These are phyloP conservation scores for Trematocara caparti DNA, from an alignment of 2,797 vertebrate genomes.

Conservation along the genomic window DNA sequence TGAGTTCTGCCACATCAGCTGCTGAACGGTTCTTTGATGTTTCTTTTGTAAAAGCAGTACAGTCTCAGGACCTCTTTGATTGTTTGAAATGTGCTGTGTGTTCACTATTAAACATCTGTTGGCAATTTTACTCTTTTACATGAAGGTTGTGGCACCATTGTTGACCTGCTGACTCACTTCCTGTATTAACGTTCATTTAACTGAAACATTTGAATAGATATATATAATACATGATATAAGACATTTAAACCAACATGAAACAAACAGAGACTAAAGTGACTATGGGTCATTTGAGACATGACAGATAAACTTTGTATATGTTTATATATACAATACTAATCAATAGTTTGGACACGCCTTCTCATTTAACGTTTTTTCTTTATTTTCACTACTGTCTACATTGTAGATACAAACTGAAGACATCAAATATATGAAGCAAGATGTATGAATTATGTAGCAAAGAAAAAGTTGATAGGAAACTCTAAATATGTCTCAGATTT, in stretches of 20 bases:
- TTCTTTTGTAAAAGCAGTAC: slow-evolving; percentile 60
- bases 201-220: neutral
- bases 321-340: neutral
- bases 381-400: neutral
- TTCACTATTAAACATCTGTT: slow-evolving; percentile 66
- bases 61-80: slow-evolving; percentile 69
- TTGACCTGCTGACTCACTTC: slow-evolving; percentile 39
- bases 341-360: neutral
- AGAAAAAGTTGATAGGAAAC: neutral
- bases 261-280: neutral
- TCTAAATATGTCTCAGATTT: neutral
- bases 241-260: neutral
- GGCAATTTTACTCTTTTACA: slow-evolving; percentile 47
- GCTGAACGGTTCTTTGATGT: slow-evolving; percentile 66
- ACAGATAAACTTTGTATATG: neutral
- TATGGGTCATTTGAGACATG: neutral
- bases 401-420: neutral
- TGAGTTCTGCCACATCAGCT: slow-evolving; percentile 72
- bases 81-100: slow-evolving; percentile 64
- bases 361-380: neutral
- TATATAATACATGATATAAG: neutral
- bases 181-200: neutral
- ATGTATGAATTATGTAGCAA: neutral
- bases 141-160: slow-evolving; percentile 13
- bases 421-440: neutral